Evolutionary conservation across 2,113 vertebrate species (phyloP).

Genomic region (Pseudopipra pipra): DNA sequence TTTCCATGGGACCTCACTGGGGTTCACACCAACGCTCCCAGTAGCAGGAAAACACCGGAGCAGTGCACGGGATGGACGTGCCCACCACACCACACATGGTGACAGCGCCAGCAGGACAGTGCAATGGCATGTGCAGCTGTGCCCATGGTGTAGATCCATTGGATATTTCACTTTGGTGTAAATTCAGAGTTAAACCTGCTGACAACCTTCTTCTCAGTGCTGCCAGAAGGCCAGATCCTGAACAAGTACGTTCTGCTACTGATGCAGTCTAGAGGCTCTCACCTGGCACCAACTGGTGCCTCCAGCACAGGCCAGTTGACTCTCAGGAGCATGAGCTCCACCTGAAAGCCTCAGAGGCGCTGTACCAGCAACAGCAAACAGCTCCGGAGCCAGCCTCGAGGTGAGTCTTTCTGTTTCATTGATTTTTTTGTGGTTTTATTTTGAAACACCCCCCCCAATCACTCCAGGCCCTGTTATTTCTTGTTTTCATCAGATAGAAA

Average conservation of each 20-base stretch:
- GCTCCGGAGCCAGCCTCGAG: rapidly evolving
- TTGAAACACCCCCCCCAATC: neutral
- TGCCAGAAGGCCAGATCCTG: neutral
- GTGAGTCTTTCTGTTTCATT: neutral
- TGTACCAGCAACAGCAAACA: neutral
- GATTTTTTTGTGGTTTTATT: neutral
- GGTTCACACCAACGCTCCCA: neutral
- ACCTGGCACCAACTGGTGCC: neutral
- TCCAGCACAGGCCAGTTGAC: neutral
- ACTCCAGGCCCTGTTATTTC: neutral
- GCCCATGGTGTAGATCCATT: rapidly evolving
- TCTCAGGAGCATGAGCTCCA: neutral
- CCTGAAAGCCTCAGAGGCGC: neutral
- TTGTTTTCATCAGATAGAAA: neutral
- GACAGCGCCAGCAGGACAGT: neutral
- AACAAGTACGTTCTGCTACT: neutral
- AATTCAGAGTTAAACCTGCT: neutral
- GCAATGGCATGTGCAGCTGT: rapidly evolving
- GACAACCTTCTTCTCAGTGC: neutral
- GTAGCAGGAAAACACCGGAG: rapidly evolving
- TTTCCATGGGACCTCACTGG: rapidly evolving
- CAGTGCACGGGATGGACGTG: neutral
- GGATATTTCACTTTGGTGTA: rapidly evolving
- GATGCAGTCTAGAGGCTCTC: neutral
- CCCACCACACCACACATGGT: rapidly evolving